A percentile compares a stretch with the other conserved stretches of the same genome.
These are phyloP conservation scores for Macrosoma leucophasiata DNA, from an alignment of 2,888 invertebrate genomes.

Conservation along the genomic window DNA sequence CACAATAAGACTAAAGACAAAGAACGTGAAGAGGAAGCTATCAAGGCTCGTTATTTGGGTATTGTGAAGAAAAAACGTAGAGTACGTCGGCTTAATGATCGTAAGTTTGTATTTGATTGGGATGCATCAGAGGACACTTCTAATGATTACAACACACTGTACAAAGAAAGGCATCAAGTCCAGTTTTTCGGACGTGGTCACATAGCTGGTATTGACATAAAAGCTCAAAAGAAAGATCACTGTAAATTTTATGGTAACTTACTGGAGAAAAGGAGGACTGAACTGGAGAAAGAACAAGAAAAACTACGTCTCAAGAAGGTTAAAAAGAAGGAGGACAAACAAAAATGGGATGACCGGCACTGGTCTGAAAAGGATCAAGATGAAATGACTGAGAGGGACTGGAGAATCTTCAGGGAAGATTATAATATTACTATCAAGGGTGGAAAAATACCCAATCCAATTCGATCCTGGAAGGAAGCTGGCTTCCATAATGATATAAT, in stretches of 20 bases:
- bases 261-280: conserved; percentile 94
- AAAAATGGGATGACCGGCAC: conserved; percentile 99
- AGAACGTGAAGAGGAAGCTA: conserved; percentile 95
- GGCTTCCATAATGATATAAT: conserved; percentile 91
- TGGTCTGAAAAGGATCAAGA: conserved; percentile 96
- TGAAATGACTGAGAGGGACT: conserved; percentile 99
- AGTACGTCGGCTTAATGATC: conserved; percentile 94
- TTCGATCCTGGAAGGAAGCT: conserved; percentile 96
- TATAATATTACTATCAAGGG: conserved; percentile 99
- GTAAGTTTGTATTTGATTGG: conserved; percentile 99
- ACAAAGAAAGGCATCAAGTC: conserved; percentile 97
- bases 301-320: conserved; percentile 94
- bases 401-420: conserved; percentile 99
- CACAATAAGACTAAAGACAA: conserved; percentile 83
- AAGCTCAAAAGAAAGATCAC: conserved; percentile 95
- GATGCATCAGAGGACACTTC: conserved; percentile 99
- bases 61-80: conserved; percentile 94
- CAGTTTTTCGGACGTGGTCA: conserved; percentile 99
- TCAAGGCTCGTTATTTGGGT: conserved; percentile 96
- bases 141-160: conserved; percentile 96
- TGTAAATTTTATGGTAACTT: conserved; percentile 98
- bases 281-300: conserved; percentile 97
- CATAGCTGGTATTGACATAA: conserved; percentile 98
- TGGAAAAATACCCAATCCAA: conserved; percentile 96
- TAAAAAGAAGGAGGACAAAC: conserved; percentile 96